Evolutionary conservation across 2,113 vertebrate species (phyloP).

Genomic region (Hystrix brachyura): DNA sequence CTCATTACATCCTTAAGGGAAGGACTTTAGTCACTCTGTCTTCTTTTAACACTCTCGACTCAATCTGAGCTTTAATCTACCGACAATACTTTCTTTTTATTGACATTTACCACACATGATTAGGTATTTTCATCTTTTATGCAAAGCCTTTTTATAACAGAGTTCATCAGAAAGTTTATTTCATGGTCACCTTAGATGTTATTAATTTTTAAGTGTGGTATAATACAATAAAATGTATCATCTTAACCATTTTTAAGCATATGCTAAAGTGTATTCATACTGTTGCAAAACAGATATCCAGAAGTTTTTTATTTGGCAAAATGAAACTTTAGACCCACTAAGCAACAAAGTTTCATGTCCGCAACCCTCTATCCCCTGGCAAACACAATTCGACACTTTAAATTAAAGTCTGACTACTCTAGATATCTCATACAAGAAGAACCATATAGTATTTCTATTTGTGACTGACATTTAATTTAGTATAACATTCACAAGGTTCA

Average conservation of each 20-base stretch:
- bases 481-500: background rate
- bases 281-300: background rate
- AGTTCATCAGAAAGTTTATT: background rate
- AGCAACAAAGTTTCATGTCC: background rate
- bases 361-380: background rate
- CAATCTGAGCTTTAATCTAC: background rate
- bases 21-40: background rate
- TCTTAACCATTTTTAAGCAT: background rate
- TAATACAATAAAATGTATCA: background rate
- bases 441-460: background rate
- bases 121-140: background rate
- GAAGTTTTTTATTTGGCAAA: background rate
- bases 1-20: background rate
- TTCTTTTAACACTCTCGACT: background rate
- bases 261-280: background rate
- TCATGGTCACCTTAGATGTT: background rate
- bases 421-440: background rate
- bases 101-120: background rate
- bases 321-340: background rate
- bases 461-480: background rate
- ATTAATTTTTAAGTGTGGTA: constrained; percentile 22
- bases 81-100: background rate
- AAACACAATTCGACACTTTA: background rate
- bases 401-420: background rate
- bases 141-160: background rate